Evolutionary conservation across 2,888 invertebrate genomes (phyloP).

Genomic region (Biston stratarius): DNA sequence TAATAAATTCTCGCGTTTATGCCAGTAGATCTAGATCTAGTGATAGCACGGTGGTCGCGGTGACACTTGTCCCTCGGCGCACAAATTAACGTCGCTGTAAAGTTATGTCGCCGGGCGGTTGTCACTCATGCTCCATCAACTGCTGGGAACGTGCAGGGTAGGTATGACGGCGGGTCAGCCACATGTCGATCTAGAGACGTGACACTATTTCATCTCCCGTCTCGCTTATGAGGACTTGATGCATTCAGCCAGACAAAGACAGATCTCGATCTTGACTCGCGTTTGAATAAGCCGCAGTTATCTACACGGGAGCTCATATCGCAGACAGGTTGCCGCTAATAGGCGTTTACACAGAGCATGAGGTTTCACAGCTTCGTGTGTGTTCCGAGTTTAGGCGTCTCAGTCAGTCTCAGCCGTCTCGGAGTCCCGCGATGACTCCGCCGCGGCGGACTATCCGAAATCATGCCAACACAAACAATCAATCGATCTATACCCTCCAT

Average conservation of each 20-base stretch:
- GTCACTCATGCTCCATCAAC: slow-evolving; percentile 87
- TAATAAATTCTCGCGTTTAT: slow-evolving; percentile 73
- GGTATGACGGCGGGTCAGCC: slow-evolving; percentile 83
- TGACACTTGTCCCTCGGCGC: slow-evolving; percentile 71
- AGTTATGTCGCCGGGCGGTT: slow-evolving; percentile 78
- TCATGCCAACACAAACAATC: slow-evolving; percentile 76
- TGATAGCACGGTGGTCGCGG: slow-evolving; percentile 72
- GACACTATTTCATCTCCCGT: slow-evolving; percentile 79
- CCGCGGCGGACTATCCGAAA: slow-evolving; percentile 60
- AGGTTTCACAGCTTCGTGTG: slow-evolving; percentile 79
- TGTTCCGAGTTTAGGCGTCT: slow-evolving; percentile 75
- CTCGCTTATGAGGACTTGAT: slow-evolving; percentile 73
- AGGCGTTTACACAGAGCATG: slow-evolving; percentile 81
- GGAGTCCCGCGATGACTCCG: slow-evolving; percentile 68
- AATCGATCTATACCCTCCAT: slow-evolving; percentile 60
- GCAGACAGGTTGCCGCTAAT: slow-evolving; percentile 84
- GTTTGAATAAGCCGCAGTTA: slow-evolving; percentile 75
- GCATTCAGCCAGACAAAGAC: slow-evolving; percentile 78
- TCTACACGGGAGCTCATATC: slow-evolving; percentile 75
- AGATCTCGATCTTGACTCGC: slow-evolving; percentile 66
- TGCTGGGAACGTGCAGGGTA: slow-evolving; percentile 81
- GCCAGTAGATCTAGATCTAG: slow-evolving; percentile 72
- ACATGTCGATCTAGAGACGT: slow-evolving; percentile 78
- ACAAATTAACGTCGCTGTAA: slow-evolving; percentile 83
- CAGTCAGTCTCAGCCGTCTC: slow-evolving; percentile 70